These are phyloP conservation scores for Fistularia commersonii DNA, from an alignment of 2,797 vertebrate species.

Conservation along the genomic window DNA sequence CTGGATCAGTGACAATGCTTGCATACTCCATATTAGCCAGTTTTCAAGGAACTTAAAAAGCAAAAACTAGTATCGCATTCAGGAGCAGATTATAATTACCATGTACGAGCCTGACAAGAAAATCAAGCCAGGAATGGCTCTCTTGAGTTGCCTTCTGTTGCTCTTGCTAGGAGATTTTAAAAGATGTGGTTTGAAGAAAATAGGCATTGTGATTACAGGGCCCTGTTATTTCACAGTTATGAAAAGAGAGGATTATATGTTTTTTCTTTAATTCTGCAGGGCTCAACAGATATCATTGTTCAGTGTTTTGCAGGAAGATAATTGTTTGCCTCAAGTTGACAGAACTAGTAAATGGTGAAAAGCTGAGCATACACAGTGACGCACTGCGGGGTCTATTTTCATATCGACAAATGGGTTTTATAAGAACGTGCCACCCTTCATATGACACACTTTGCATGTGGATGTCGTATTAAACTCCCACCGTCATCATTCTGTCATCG, in stretches of 20 bases:
- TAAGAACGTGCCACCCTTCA: no score
- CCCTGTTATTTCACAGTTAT: slow-evolving; percentile 54
- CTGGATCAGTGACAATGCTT: no score
- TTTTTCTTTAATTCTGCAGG: slow-evolving; percentile 14
- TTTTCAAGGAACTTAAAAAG: no score
- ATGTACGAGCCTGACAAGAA: neutral
- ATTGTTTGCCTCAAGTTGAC: slow-evolving; percentile 10
- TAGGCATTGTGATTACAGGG: slow-evolving; percentile 52
- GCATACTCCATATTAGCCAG: no score
- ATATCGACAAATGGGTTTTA: no score
- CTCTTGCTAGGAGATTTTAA: slow-evolving; percentile 32
- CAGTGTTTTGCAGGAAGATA: neutral
- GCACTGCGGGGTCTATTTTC: no score
- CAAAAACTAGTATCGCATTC: no score
- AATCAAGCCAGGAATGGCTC: slow-evolving; percentile 7
- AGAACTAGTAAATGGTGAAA: slow-evolving; percentile 1
- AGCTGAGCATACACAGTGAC: neutral
- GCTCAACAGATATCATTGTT: neutral
- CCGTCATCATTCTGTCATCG: neutral
- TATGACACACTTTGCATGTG: neutral
- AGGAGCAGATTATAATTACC: no score
- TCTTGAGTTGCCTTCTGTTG: slow-evolving; percentile 11
- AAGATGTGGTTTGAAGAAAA: slow-evolving; percentile 27
- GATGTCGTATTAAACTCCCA: neutral
- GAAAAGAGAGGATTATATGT: slow-evolving; percentile 31